These are phyloP conservation scores for Auanema sp. DNA, from an alignment of 2,888 invertebrate species.

Conservation along the genomic window DNA sequence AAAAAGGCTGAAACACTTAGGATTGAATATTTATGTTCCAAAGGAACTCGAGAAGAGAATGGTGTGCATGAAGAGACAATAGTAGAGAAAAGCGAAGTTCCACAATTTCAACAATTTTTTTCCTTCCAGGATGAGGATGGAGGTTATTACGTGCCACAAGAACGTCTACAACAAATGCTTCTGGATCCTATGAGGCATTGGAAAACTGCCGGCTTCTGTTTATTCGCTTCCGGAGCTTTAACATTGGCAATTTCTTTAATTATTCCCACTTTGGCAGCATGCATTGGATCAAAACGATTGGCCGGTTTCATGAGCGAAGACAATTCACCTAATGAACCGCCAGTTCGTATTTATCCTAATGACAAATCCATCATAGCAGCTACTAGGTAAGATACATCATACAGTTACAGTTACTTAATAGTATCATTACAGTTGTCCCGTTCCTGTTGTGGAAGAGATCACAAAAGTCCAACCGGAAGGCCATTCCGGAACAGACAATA, in stretches of 20 bases:
- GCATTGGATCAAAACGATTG: constrained; percentile 49
- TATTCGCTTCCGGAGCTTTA: constrained; percentile 58
- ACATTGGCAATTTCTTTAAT: constrained; percentile 58
- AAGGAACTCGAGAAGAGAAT: no score
- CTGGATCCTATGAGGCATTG: constrained; percentile 60
- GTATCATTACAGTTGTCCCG: constrained; percentile 52
- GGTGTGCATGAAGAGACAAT: neutral
- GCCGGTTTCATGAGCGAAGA: constrained; percentile 56
- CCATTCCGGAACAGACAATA: constrained; percentile 18
- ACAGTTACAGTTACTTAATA: neutral
- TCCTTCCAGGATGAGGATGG: constrained; percentile 54
- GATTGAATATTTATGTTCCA: neutral
- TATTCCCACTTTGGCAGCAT: constrained; percentile 57
- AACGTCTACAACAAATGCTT: constrained; percentile 50
- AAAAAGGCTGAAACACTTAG: no score
- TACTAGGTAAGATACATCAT: neutral
- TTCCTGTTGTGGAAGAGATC: constrained; percentile 62
- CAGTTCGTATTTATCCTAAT: constrained; percentile 57
- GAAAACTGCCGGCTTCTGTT: constrained; percentile 57
- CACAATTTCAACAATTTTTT: no score
- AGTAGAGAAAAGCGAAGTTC: neutral
- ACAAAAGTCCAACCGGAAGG: constrained; percentile 57
- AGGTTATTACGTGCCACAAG: constrained; percentile 58
- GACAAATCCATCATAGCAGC: constrained; percentile 8
- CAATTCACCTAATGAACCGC: constrained; percentile 61